Conservation (phyloP, 2,797 vertebrate genomes). For the Cottoperca gobio region DNA sequence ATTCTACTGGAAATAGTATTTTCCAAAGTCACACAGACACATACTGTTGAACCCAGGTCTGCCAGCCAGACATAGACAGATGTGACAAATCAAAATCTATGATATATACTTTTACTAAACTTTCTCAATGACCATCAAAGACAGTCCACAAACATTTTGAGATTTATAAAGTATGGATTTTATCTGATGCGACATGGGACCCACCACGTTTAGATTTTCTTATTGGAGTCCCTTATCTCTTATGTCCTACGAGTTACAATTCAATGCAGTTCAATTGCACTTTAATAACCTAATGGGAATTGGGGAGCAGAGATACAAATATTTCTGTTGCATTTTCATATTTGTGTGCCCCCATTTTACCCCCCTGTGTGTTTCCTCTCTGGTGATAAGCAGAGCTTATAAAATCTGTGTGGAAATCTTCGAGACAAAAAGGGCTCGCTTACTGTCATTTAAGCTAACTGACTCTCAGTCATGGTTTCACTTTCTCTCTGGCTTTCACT, state of each 20-base stretch:
- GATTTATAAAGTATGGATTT: conserved; percentile 21
- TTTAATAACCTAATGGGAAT: conserved; percentile 55
- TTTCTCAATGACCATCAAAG: not conserved
- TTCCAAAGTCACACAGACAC: conserved; percentile 40
- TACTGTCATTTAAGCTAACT: conserved; percentile 61
- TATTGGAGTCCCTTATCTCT: conserved; percentile 29
- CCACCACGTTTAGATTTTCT: conserved; percentile 45
- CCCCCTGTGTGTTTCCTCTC: conserved; percentile 54
- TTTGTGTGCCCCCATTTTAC: conserved; percentile 54
- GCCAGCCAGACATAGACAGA: not conserved
- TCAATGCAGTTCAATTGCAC: conserved; percentile 52
- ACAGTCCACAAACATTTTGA: not conserved
- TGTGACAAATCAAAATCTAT: too few relatives aligned
- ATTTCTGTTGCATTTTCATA: conserved; percentile 61
- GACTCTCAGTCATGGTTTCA: conserved; percentile 58
- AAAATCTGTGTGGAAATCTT: conserved; percentile 68
- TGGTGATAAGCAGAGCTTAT: conserved; percentile 67
- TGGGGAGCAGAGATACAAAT: conserved; percentile 56
- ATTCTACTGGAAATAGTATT: conserved; percentile 34
- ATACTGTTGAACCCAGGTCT: not conserved
- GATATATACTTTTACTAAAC: not conserved
- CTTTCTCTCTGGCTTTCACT: conserved; percentile 47
- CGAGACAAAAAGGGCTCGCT: conserved; percentile 55
- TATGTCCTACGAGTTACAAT: conserved; percentile 47
- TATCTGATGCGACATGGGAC: conserved; percentile 33